A percentile compares a stretch with the other conserved stretches of the same genome.
Evolutionary conservation across 2,888 invertebrate species (phyloP).

Genomic region (Thera britannica): DNA sequence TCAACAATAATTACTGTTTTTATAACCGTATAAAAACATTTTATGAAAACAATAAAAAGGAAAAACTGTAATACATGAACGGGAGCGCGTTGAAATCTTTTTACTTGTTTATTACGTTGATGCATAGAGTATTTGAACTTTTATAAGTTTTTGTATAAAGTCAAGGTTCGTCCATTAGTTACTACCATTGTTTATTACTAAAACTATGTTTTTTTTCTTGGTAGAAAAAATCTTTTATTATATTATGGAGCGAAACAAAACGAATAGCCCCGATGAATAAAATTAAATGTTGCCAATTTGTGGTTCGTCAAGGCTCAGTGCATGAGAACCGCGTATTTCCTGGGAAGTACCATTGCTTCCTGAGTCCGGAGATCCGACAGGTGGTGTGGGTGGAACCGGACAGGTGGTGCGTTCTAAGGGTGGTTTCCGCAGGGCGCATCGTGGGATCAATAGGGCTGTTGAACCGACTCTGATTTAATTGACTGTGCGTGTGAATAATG

Average conservation of each 20-base stretch:
- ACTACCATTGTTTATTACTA: no score
- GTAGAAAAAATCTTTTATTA: no score
- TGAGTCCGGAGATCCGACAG: constrained; percentile 26
- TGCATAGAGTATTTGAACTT: no score
- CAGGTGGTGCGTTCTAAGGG: constrained; percentile 32
- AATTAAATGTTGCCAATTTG: constrained; percentile 26
- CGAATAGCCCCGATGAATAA: constrained; percentile 6
- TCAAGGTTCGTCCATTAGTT: no score
- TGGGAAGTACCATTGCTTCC: constrained; percentile 31
- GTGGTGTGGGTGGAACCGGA: constrained; percentile 27
- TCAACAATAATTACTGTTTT: no score
- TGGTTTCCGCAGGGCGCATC: constrained; percentile 33
- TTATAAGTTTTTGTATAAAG: no score
- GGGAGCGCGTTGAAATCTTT: constrained; percentile 24
- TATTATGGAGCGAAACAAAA: neutral
- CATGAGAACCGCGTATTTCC: constrained; percentile 29
- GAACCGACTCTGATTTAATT: constrained; percentile 38
- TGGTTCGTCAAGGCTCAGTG: constrained; percentile 32
- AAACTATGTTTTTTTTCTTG: neutral
- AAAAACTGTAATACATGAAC: no score
- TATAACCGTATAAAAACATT: no score
- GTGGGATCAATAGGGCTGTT: constrained; percentile 27
- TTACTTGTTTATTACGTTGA: neutral
- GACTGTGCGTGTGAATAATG: constrained; percentile 19
- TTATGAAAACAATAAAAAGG: no score